These are phyloP conservation scores for Drosophila crucigera DNA, from an alignment of 2,888 invertebrate genomes.

Conservation along the genomic window DNA sequence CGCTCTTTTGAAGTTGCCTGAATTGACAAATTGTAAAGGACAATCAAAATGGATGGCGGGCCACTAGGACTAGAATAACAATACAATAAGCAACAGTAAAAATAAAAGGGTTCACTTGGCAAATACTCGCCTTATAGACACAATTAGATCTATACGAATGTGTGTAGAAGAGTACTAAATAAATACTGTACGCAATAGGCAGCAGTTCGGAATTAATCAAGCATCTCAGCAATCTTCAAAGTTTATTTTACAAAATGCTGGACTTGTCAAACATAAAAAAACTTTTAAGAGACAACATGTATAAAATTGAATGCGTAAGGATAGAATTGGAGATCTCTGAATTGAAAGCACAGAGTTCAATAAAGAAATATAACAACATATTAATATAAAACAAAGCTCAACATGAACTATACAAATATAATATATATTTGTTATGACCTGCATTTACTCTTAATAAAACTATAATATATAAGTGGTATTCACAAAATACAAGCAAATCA, in stretches of 20 bases:
- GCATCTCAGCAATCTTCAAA: not conserved
- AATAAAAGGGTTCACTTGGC: conserved; percentile 12
- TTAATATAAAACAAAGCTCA: not conserved
- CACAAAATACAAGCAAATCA: conserved; percentile 17
- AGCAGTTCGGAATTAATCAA: not conserved
- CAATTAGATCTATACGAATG: not conserved
- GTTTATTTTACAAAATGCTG: too few species aligned
- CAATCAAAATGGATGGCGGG: conserved; percentile 39
- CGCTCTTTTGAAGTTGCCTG: conserved; percentile 58
- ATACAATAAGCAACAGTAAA: not conserved
- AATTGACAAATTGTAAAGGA: conserved; percentile 63
- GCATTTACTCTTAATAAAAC: not conserved
- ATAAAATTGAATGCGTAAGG: not conserved
- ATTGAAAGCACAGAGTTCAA: not conserved
- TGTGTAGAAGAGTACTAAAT: not conserved
- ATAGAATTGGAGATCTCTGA: not conserved
- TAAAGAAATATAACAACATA: not conserved
- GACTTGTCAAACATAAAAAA: too few species aligned
- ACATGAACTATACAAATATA: not conserved
- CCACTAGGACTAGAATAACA: conserved; percentile 19
- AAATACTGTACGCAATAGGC: conserved; percentile 1
- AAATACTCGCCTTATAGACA: not conserved
- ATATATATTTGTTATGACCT: not conserved
- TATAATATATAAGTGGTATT: not conserved
- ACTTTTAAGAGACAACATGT: too few species aligned